Base-by-base conservation (phyloP, 2,888 invertebrate genomes). In the Dryocosmus kuriphilus region DNA sequence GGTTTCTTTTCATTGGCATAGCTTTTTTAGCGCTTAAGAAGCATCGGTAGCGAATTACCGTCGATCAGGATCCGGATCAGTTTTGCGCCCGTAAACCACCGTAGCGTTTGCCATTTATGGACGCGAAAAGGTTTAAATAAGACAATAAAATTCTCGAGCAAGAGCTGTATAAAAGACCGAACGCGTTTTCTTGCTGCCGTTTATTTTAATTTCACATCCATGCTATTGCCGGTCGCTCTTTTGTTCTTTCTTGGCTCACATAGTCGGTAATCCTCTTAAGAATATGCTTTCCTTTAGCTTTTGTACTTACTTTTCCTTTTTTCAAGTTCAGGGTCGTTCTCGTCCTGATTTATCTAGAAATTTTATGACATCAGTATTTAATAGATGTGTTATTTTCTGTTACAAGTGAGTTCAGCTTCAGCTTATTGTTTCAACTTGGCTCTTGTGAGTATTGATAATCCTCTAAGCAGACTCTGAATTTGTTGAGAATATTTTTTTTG, bases 141-240 rank as follows among this genome's bases (percentile, higher is more conserved):
- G 81, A 79, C 82, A 84, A 83, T 84, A 82, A 83, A 84, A 83
- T 82, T 81, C 76, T 51, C 78, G 78, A 76, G 79, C 79, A 81
- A 79, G 77, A 81, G 79, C 80, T 75, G 75, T 80, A 79, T 84
- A 83, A 81, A 83, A 80, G 74, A 77, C 81, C 73, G 80, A 74
- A 67, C 76, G 80, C 80, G 82, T 84, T 86, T 87, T 87, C 88
- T 87, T 88, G 86, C 88, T 83, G 86, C 88, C 88, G 89, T 90
- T 90, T 90, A 90, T 90, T 90, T 90, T 90, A 90, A 90, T 90
- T 89, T 89, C 86, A 84, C 83, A 84, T 85, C 84, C 82, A 83
- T 71, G 84, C 81, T 77, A 82, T 81, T 80, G 84, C 83, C 84
- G 85, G 84, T 79, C 82, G 79, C 76, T 83, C 87, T 89, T 89